A percentile compares a stretch with the other conserved stretches of the same genome.
Conservation (phyloP, 2,888 invertebrate genomes). For the Eudasyphora cyanicolor region DNA sequence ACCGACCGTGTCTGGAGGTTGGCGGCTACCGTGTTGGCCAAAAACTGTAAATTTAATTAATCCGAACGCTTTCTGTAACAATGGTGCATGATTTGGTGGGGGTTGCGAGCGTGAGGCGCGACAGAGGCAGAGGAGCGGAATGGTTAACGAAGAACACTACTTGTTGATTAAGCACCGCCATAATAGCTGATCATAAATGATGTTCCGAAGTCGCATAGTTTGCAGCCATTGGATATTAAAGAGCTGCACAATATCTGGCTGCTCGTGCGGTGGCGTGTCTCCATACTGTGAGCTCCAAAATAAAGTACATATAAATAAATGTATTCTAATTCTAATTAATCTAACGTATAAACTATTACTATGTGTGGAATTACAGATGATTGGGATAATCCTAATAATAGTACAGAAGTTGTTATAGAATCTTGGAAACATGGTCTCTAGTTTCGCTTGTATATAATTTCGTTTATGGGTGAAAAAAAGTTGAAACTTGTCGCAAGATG, state of each 20-base stretch:
- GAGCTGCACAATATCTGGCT: neutral
- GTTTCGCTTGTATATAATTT: too few species aligned
- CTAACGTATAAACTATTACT: too few species aligned
- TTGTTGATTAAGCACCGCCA: conserved; percentile 63
- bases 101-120: too few species aligned
- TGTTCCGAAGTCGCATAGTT: conserved; percentile 42
- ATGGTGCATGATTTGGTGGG: neutral
- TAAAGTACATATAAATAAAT: neutral
- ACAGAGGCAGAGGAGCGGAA: neutral
- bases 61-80: conserved; percentile 62
- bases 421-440: too few species aligned
- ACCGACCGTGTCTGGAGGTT: neutral
- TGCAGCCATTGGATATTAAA: neutral
- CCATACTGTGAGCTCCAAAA: neutral
- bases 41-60: conserved; percentile 52
- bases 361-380: too few species aligned
- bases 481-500: too few species aligned
- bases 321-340: too few species aligned
- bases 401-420: too few species aligned
- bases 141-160: neutral
- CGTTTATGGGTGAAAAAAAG: too few species aligned
- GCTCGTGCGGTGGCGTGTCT: neutral
- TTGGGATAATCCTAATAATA: too few species aligned
- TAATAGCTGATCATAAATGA: conserved; percentile 58
- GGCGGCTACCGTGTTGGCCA: conserved; percentile 18